These are phyloP conservation scores for Drosophila lutescens DNA, from an alignment of 2,888 invertebrate genomes.

Conservation along the genomic window DNA sequence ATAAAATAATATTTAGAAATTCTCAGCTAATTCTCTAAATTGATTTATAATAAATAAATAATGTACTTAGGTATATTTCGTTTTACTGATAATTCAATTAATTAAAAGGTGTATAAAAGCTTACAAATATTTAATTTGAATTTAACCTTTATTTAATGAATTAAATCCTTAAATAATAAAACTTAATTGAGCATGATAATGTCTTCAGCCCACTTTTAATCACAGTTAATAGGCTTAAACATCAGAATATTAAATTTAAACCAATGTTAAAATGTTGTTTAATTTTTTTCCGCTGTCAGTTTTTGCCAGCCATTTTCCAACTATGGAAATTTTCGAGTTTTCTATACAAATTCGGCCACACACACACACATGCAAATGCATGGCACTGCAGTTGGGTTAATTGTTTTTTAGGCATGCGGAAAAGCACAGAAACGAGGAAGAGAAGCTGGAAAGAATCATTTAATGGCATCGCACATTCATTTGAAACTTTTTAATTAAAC, in stretches of 20 bases:
- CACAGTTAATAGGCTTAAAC: slow-evolving; percentile 24
- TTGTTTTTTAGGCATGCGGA: slow-evolving; percentile 63
- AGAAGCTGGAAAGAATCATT: slow-evolving; percentile 44
- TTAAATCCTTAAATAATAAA: slow-evolving; percentile 8
- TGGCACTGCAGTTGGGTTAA: slow-evolving; percentile 64
- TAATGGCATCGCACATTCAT: slow-evolving; percentile 55
- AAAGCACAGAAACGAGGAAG: slow-evolving; percentile 15
- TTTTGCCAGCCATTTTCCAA: slow-evolving; percentile 12
- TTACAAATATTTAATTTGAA: neutral
- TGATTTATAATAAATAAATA: no score
- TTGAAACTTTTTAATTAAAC: slow-evolving; percentile 76
- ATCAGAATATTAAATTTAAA: slow-evolving; percentile 14
- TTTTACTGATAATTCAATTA: neutral
- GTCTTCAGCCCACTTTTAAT: slow-evolving; percentile 15
- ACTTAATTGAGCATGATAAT: slow-evolving; percentile 27
- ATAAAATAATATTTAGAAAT: no score
- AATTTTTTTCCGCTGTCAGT: slow-evolving; percentile 7
- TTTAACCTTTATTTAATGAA: neutral
- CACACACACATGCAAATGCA: slow-evolving; percentile 16
- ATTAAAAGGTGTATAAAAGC: neutral
- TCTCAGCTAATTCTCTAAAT: no score
- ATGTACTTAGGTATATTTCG: no score
- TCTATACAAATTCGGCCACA: slow-evolving; percentile 12
- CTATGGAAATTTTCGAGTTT: slow-evolving; percentile 9
- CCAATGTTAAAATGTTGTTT: slow-evolving; percentile 7